Evolutionary conservation across 2,113 vertebrate species (phyloP), one percentile per base, ranked within the genome.

Genomic region (Cochlearius cochlearius): DNA sequence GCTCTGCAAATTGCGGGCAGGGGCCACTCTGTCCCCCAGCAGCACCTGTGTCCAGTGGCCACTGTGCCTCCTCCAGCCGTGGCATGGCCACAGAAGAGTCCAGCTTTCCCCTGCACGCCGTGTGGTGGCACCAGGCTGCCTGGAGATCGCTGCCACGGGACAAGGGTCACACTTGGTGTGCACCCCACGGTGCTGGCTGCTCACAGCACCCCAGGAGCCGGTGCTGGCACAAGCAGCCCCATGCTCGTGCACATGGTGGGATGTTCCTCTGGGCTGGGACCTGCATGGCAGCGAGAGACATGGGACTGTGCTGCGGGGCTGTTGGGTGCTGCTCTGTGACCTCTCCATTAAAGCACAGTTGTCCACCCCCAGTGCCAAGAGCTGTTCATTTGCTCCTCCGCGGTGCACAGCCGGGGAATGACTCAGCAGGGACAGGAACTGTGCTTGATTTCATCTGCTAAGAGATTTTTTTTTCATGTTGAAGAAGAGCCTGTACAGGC

Each of bases 341-440:
- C 14, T 77, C 41, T 67, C 69, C 56, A 95, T 94, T 96, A 95
- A 96, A 96, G 56, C 66, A 26, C 38, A 27, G 23, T 88, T 96
- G 79, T 93, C 86, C 49, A 84, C 17, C 15, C n/a, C 30, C 27
- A 41, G 58, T 62, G 63, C 74, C 39, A 71, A 92, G 63, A 74
- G 30, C 27, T 88, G 21, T 88, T 93, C 91, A 26, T 96, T 96
- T 2, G 2, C 15, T 84, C 30, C 36, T 56, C 69, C 1, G 1
- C 1, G 1, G 43, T 45, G 45, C 0, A 0, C 11, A 41, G 29
- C 26, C 2, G 3, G 55, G 34, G 27, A 58, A 45, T 23, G 38
- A 69, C 45, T 10, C 45, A 83, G 30, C 22, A 86, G 45, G 26
- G 58, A 38, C 12, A 15, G 29, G 50, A 76, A 14, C 12, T 45